Evolutionary conservation across 2,797 vertebrate species (phyloP).

Genomic region (Scarus forsteni): DNA sequence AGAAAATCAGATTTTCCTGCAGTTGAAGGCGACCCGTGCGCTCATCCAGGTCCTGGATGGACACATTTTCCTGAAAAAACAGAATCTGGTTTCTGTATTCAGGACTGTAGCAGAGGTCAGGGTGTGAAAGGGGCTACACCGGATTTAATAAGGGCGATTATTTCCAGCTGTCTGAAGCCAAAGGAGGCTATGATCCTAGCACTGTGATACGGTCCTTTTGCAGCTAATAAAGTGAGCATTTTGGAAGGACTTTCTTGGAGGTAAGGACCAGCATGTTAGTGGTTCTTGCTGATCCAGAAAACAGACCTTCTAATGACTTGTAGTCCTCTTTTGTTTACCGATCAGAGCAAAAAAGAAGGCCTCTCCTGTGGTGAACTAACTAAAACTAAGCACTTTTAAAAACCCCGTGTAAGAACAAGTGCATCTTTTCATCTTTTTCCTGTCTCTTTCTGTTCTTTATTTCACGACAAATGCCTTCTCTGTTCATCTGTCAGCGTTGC

Average conservation of each 20-base stretch:
- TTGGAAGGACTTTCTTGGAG: slow-evolving; percentile 15
- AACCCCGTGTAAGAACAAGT: slow-evolving; percentile 47
- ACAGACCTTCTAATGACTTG: slow-evolving; percentile 21
- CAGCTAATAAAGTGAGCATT: slow-evolving; percentile 45
- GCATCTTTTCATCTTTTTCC: slow-evolving; percentile 40
- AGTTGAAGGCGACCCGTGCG: slow-evolving; percentile 34
- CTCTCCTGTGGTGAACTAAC: slow-evolving; percentile 41
- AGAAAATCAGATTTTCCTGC: slow-evolving; percentile 42
- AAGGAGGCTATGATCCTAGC: slow-evolving; percentile 62
- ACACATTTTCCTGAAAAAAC: slow-evolving; percentile 61
- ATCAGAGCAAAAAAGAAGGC: slow-evolving; percentile 31
- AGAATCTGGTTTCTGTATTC: slow-evolving; percentile 43
- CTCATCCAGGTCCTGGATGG: slow-evolving; percentile 60
- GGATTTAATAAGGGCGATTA: slow-evolving; percentile 14
- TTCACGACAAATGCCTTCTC: slow-evolving; percentile 67
- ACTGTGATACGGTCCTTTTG: slow-evolving; percentile 74
- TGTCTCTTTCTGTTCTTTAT: slow-evolving; percentile 27
- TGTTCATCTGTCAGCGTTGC: slow-evolving; percentile 53
- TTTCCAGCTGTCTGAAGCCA: slow-evolving; percentile 57
- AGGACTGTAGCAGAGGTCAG: slow-evolving; percentile 31
- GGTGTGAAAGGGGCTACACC: slow-evolving; percentile 21
- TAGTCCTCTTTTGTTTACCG: slow-evolving; percentile 24
- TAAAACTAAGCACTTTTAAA: slow-evolving; percentile 70
- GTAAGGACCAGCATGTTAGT: slow-evolving; percentile 24
- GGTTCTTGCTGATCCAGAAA: slow-evolving; percentile 21